phyloP scores from a whole-genome alignment of 2,797 vertebrate genomes.

The Pogonophryne albipinna region DNA sequence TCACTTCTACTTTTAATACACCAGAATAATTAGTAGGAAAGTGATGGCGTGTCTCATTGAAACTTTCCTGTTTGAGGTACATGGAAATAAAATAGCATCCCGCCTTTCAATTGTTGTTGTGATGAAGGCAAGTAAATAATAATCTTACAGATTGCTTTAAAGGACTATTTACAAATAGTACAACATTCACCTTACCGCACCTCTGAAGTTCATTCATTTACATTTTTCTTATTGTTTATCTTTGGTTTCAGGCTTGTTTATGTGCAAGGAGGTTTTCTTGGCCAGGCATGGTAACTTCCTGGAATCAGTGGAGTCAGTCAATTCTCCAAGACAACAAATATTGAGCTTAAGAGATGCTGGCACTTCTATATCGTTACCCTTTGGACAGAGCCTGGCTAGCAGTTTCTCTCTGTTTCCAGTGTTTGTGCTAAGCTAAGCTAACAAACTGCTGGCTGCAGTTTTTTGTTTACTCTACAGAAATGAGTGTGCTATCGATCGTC shows the following conservation, averaged over 20 bases:
- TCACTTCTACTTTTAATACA: neutral
- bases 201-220: too few species aligned
- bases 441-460: neutral
- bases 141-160: neutral
- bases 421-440: neutral
- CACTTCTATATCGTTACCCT: neutral
- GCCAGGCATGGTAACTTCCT: neutral
- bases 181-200: too few species aligned
- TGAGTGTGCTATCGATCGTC: neutral
- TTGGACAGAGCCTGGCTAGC: neutral
- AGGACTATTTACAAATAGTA: neutral
- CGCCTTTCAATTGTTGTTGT: neutral
- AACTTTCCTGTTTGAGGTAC: neutral
- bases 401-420: neutral
- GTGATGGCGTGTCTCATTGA: too few species aligned
- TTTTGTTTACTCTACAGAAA: neutral
- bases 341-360: neutral
- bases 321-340: neutral
- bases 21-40: neutral
- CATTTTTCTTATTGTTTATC: too few species aligned
- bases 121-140: neutral
- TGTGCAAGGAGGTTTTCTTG: neutral
- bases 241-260: neutral
- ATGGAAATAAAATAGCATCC: neutral
- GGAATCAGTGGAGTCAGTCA: neutral